Evolutionary conservation across 2,888 invertebrate species (phyloP), one percentile per base, ranked within the genome.

Genomic region (Stenotaenia linearis): DNA sequence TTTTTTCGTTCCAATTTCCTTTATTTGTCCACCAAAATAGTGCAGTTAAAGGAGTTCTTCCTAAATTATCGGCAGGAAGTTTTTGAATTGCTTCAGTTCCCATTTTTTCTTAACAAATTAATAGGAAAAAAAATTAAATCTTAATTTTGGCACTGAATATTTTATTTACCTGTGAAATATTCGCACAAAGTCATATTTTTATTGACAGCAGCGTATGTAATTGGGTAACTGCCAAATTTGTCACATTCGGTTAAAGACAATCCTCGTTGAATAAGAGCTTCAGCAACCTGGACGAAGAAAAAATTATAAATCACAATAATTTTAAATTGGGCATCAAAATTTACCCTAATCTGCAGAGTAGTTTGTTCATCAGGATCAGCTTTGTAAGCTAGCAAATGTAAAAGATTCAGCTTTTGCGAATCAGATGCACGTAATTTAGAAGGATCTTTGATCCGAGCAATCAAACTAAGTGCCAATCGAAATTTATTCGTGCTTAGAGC

Each of bases 401-500:
- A 83, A 79, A 88, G 83, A 77, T 86, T 87, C 80, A 85, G 86
- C 25, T 84, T 84, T 9, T 85, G 83, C 18, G 82, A 81, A 80
- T 85, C 85, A 23, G 82, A 82, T 23, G 82, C 82, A 56, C 83
- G 82, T 21, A 85, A 81, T 75, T 83, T 82, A 69, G 80, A 82
- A 6, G 81, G 79, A 35, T 84, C 83, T 40, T 84, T 84, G 0
- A 85, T 84, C 77, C 83, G 82, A 12, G 85, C 83, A 69, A 88
- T 83, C 25, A 88, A 83, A 40, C 87, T 86, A 78, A 86, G 82
- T 15, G 86, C 87, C 37, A 88, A 84, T 80, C 87, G 85, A 79
- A 86, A 86, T 81, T 87, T 86, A 77, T 84, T 83, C 50, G 86
- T 85, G 81, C 84, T 84, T 56, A 88, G 81, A 0, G 88, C 87